phyloP scores from a whole-genome alignment of 2,888 invertebrate species.

The Hipparchia sbordonii region DNA sequence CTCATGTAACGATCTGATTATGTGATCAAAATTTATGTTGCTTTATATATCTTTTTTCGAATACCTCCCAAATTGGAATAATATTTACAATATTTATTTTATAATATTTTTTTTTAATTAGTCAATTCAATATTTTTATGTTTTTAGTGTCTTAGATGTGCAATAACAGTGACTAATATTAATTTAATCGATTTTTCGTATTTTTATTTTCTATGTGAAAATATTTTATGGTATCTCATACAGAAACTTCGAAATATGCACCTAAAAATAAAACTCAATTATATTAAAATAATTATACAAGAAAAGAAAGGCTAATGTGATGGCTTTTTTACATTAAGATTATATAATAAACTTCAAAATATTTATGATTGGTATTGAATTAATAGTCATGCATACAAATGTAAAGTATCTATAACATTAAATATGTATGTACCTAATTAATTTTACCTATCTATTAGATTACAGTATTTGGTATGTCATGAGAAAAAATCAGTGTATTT shows the following conservation, averaged over 20 bases:
- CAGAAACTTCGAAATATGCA: too few relatives aligned
- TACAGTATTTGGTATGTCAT: not conserved
- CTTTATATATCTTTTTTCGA: not conserved
- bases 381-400: not conserved
- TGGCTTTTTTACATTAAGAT: too few relatives aligned
- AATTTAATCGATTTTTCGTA: not conserved
- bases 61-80: constrained; percentile 6
- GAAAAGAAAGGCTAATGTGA: too few relatives aligned
- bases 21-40: constrained; percentile 5
- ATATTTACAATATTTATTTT: not conserved
- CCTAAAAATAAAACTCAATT: too few relatives aligned
- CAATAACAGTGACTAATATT: not conserved
- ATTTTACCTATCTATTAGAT: not conserved
- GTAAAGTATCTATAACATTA: not conserved
- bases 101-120: not conserved
- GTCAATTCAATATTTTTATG: not conserved
- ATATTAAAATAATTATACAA: too few relatives aligned
- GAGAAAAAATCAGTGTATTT: constrained; percentile 9
- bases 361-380: not conserved
- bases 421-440: not conserved
- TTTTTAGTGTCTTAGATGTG: not conserved
- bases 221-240: not conserved
- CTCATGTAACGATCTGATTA: constrained; percentile 2
- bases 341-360: too few relatives aligned
- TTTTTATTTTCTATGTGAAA: not conserved